These are phyloP conservation scores for Lytechinus pictus DNA, from an alignment of 35 echinoderm and acorn worm genomes.

Conservation along the genomic window DNA sequence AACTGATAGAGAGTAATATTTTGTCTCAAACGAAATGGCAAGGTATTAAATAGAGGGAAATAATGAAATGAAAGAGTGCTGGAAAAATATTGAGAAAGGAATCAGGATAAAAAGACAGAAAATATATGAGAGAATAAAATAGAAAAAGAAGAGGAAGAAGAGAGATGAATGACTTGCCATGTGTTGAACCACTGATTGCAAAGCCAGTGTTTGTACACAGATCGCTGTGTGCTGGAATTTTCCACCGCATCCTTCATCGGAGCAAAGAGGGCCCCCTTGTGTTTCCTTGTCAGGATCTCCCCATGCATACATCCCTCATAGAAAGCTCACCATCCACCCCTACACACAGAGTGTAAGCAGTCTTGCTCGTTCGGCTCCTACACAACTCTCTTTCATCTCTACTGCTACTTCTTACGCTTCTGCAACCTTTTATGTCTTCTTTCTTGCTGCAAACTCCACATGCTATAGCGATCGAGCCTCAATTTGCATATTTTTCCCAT, in stretches of 20 bases:
- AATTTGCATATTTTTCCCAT: slow-evolving; percentile 20
- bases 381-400: not conserved
- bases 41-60: not conserved
- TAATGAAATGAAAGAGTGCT: not conserved
- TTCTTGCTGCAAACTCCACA: not conserved
- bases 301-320: not conserved
- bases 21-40: not conserved
- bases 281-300: not conserved
- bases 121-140: not conserved
- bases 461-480: not conserved
- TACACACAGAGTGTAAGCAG: not conserved
- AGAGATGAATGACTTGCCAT: slow-evolving; percentile 1
- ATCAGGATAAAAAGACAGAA: not conserved
- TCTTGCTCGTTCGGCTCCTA: not conserved
- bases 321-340: not conserved
- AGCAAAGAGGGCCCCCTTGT: not conserved
- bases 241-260: not conserved
- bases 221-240: not conserved
- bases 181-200: not conserved
- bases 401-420: not conserved
- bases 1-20: no score
- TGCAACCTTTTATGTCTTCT: not conserved
- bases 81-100: not conserved
- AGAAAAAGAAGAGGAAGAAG: not conserved
- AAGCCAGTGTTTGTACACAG: not conserved